Evolutionary conservation across 2,113 vertebrate genomes (phyloP).

Genomic region (Tragulus kanchil): DNA sequence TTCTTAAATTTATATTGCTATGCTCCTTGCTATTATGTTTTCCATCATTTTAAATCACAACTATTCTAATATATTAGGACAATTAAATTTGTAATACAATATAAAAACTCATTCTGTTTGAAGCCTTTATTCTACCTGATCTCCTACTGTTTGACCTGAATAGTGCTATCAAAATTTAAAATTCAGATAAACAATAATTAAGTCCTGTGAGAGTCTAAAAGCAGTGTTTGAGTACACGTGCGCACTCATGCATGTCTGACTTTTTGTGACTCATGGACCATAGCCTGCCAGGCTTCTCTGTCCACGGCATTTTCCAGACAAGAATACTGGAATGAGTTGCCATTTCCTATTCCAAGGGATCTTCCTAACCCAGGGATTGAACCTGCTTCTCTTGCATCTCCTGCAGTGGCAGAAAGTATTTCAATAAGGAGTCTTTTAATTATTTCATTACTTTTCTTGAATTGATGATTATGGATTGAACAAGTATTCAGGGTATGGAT

Average conservation of each 20-base stretch:
- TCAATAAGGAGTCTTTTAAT: slow-evolving; percentile 1
- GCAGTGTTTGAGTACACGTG: neutral
- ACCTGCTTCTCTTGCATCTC: neutral
- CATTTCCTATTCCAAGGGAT: neutral
- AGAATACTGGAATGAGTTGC: neutral
- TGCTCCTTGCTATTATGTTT: neutral
- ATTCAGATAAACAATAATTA: slow-evolving; percentile 24
- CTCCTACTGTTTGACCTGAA: neutral
- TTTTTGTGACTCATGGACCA: neutral
- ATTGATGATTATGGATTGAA: neutral
- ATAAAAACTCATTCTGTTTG: slow-evolving; percentile 53
- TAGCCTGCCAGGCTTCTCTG: neutral
- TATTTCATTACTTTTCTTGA: slow-evolving; percentile 22
- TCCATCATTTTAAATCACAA: neutral
- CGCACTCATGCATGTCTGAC: neutral
- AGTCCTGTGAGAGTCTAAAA: neutral
- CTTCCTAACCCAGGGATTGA: neutral
- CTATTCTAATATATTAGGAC: neutral
- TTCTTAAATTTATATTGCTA: slow-evolving; percentile 4
- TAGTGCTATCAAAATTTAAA: slow-evolving; percentile 42
- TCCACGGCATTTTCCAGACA: neutral
- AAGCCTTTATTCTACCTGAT: neutral
- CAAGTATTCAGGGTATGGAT: neutral
- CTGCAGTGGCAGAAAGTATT: neutral
- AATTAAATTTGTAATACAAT: slow-evolving; percentile 20